Percentiles rank a stretch among this genome's conserved stretches.
These are phyloP conservation scores for Pelodytes ibericus DNA, from an alignment of 2,797 vertebrate genomes.

Conservation along the genomic window DNA sequence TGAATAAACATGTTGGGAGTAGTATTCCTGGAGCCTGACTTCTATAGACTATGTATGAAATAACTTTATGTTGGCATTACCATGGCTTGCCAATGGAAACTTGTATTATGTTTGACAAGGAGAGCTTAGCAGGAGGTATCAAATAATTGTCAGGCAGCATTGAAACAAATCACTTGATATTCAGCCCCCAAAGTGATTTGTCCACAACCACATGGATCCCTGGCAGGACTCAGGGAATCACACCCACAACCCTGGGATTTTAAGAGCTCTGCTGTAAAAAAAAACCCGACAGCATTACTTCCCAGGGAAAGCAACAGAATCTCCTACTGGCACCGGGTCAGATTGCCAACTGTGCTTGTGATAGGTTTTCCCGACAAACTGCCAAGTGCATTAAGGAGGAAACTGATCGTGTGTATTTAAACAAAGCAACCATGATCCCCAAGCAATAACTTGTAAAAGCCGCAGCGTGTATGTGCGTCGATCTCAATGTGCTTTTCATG, in stretches of 20 bases:
- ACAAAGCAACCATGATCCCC: constrained; percentile 48
- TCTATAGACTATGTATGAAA: no score
- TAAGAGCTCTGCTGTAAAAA: constrained; percentile 49
- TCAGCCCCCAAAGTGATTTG: constrained; percentile 46
- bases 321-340: constrained; percentile 42
- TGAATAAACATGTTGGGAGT: no score
- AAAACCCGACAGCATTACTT: constrained; percentile 52
- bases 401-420: constrained; percentile 49
- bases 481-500: constrained; percentile 3
- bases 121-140: constrained; percentile 29
- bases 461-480: constrained; percentile 3
- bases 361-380: constrained; percentile 41
- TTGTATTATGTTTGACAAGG: constrained; percentile 35
- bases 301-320: constrained; percentile 50
- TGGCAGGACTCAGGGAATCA: constrained; percentile 39
- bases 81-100: constrained; percentile 5
- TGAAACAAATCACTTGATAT: constrained; percentile 48
- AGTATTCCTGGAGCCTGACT: no score
- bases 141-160: constrained; percentile 32
- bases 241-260: constrained; percentile 40
- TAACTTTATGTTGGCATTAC: constrained; percentile 13
- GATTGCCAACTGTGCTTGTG: constrained; percentile 49
- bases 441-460: constrained; percentile 38
- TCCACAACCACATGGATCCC: constrained; percentile 48
- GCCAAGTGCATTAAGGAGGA: constrained; percentile 53